Evolutionary conservation across 2,888 invertebrate genomes (phyloP).

Genomic region (Iphiclides podalirius): DNA sequence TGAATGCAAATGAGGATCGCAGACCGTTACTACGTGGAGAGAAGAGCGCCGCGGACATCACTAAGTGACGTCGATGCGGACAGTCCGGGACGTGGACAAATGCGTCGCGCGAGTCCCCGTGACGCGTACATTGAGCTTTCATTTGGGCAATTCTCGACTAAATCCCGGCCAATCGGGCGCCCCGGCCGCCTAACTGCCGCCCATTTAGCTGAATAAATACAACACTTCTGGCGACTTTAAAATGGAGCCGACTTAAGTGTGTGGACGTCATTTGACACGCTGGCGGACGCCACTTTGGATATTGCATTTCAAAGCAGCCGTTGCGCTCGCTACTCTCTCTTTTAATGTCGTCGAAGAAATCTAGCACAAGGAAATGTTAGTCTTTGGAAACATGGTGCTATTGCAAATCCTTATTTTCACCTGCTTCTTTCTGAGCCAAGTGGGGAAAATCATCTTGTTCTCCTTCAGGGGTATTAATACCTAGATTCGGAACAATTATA

Average conservation of each 20-base stretch:
- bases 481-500: too few species aligned
- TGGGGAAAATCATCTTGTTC: too few species aligned
- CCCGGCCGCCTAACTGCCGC: constrained; percentile 47
- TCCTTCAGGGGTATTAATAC: too few species aligned
- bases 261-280: constrained; percentile 24
- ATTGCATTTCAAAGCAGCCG: constrained; percentile 6
- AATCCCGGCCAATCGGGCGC: constrained; percentile 69
- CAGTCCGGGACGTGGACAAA: constrained; percentile 75
- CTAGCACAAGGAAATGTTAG: background rate
- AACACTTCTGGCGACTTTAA: constrained; percentile 36
- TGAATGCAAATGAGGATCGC: background rate
- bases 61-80: too few species aligned
- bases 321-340: background rate
- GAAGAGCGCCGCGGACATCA: constrained; percentile 32
- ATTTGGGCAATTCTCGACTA: constrained; percentile 77
- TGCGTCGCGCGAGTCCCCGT: constrained; percentile 68
- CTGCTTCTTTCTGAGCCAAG: too few species aligned
- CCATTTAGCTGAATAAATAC: constrained; percentile 57
- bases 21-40: constrained; percentile 7
- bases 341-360: background rate
- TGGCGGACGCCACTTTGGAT: constrained; percentile 2
- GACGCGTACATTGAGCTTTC: constrained; percentile 79
- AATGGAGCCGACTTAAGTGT: constrained; percentile 18
- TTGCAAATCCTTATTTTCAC: too few species aligned
- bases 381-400: too few species aligned